Conservation (phyloP, 2,888 invertebrate genomes). For the Dasysyrphus albostriatus region DNA sequence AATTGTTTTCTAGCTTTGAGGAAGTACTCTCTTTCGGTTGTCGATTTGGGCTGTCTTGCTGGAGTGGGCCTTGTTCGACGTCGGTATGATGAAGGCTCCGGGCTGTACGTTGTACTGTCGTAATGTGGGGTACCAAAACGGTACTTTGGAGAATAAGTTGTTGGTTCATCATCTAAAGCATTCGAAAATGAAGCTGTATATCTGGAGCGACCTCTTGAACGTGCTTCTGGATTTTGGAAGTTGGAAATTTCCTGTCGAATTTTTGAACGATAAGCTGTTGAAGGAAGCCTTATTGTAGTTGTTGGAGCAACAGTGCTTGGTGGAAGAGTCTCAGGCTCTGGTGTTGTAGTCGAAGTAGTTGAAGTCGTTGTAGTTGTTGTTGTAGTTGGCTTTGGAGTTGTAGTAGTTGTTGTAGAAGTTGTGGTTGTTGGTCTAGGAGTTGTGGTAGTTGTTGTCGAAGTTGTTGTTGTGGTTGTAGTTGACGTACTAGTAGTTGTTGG, state of each 20-base stretch:
- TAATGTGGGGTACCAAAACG: constrained; percentile 77
- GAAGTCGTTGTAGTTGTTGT: constrained; percentile 79
- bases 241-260: constrained; percentile 43
- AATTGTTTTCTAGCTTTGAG: constrained; percentile 77
- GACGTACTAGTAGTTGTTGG: constrained; percentile 73
- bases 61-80: constrained; percentile 62
- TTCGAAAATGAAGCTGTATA: constrained; percentile 80
- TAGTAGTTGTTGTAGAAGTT: constrained; percentile 56
- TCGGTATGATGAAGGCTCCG: constrained; percentile 53
- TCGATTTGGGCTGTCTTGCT: constrained; percentile 59
- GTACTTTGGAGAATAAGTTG: constrained; percentile 82
- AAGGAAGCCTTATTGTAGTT: constrained; percentile 55
- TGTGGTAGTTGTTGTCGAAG: constrained; percentile 20
- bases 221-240: constrained; percentile 72
- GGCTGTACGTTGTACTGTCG: constrained; percentile 63
- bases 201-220: constrained; percentile 81
- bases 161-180: constrained; percentile 81
- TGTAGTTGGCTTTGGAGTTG: constrained; percentile 77
- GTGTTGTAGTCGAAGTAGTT: constrained; percentile 76
- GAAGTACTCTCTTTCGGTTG: constrained; percentile 77
- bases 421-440: constrained; percentile 63
- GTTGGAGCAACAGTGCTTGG: constrained; percentile 61
- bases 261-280: constrained; percentile 54
- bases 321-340: constrained; percentile 76
- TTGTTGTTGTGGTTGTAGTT: constrained; percentile 70